Percentiles rank a stretch among this genome's conserved stretches.
Conservation (phyloP, 2,888 invertebrate species). For the Cordilura impudica region DNA sequence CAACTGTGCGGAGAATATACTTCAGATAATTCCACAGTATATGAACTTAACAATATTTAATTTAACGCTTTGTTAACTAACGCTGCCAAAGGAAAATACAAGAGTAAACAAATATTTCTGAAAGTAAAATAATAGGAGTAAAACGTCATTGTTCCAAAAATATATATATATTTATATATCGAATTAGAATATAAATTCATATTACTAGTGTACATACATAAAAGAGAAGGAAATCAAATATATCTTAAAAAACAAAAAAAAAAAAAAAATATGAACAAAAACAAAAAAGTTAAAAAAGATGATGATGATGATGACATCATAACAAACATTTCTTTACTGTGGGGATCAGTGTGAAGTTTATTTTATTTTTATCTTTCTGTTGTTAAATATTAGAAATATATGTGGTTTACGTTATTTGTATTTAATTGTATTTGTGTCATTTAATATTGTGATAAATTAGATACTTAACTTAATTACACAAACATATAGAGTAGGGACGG, state of each 20-base stretch:
- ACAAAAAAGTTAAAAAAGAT: background rate
- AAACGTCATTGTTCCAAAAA: conserved; percentile 11
- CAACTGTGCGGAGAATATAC: background rate
- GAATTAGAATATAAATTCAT: conserved; percentile 1
- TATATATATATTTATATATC: background rate
- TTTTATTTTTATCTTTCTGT: background rate
- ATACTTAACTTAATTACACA: background rate
- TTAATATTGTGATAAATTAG: background rate
- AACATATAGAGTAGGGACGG: too few relatives aligned
- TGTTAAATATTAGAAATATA: background rate
- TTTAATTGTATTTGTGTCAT: background rate
- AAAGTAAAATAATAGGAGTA: conserved; percentile 27
- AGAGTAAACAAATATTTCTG: background rate
- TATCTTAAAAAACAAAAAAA: background rate
- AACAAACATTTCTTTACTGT: background rate
- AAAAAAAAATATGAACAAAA: background rate
- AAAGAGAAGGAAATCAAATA: background rate
- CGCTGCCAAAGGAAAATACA: conserved; percentile 2
- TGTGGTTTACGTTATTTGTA: background rate
- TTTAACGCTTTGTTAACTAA: conserved; percentile 53
- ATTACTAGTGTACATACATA: background rate
- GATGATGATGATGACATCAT: conserved; percentile 25
- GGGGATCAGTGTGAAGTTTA: background rate
- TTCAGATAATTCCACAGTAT: background rate
- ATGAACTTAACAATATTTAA: conserved; percentile 35